Evolutionary conservation across 2,113 vertebrate species (phyloP).

Genomic region (Diadophis punctatus): DNA sequence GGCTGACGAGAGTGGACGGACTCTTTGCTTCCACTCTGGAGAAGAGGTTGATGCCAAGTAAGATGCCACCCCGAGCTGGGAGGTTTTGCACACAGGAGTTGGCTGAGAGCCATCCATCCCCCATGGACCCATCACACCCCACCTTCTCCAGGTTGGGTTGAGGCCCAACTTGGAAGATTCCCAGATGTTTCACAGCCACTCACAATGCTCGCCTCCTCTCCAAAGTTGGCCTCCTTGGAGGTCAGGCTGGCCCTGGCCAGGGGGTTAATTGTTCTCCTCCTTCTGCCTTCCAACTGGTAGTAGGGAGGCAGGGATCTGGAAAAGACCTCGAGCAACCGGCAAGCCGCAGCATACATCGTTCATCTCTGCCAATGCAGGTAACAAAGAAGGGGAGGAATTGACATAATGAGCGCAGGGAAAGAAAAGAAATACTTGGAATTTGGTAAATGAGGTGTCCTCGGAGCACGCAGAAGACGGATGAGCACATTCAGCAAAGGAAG

Average conservation of each 20-base stretch:
- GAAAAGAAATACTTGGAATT: not conserved
- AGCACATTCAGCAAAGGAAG: conserved; percentile 14
- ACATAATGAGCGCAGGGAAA: not conserved
- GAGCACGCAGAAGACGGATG: not conserved
- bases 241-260: not conserved
- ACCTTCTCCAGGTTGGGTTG: not conserved
- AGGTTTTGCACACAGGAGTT: not conserved
- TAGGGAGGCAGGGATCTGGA: not conserved
- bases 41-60: not conserved
- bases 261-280: not conserved
- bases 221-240: not conserved
- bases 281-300: not conserved
- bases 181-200: not conserved
- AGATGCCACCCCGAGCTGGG: not conserved
- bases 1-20: not conserved
- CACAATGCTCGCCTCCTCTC: not conserved
- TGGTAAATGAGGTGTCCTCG: conserved; percentile 22
- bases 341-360: not conserved
- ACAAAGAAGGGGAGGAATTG: not conserved
- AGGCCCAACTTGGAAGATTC: not conserved
- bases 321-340: conserved; percentile 7
- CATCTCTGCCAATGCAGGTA: not conserved
- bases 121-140: not conserved
- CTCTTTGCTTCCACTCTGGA: not conserved
- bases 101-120: not conserved